Evolutionary conservation across 2,888 invertebrate genomes (phyloP).

Genomic region (Ceriagrion tenellum): DNA sequence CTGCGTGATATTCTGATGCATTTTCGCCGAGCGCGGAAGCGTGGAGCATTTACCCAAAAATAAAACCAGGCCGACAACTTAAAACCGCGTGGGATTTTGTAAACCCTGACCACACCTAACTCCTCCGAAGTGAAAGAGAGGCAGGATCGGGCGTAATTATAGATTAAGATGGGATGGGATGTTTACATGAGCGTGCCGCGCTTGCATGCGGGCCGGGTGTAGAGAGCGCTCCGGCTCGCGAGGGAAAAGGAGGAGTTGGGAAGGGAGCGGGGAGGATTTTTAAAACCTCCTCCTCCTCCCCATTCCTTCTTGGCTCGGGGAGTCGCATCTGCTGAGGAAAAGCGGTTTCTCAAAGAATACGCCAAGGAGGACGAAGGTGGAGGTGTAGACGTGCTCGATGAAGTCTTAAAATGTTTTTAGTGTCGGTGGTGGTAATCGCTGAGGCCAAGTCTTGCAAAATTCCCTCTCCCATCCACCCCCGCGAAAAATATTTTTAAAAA

Average conservation of each 20-base stretch:
- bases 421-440: slow-evolving; percentile 31
- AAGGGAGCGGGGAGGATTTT: neutral
- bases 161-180: slow-evolving; percentile 61
- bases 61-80: slow-evolving; percentile 64
- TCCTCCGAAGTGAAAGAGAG: slow-evolving; percentile 17
- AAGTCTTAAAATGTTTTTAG: slow-evolving; percentile 39
- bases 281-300: slow-evolving; percentile 42
- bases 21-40: slow-evolving; percentile 17
- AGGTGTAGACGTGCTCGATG: slow-evolving; percentile 33
- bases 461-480: neutral
- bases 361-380: slow-evolving; percentile 46
- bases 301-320: slow-evolving; percentile 44
- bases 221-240: neutral
- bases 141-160: slow-evolving; percentile 45
- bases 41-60: slow-evolving; percentile 63
- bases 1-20: slow-evolving; percentile 66
- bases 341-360: slow-evolving; percentile 64
- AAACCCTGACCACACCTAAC: slow-evolving; percentile 67
- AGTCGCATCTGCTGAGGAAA: slow-evolving; percentile 55
- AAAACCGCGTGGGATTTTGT: slow-evolving; percentile 63
- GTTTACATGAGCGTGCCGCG: slow-evolving; percentile 56
- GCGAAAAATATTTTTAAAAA: neutral
- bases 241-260: neutral
- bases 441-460: slow-evolving; percentile 28
- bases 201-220: neutral